Evolutionary conservation across 2,888 invertebrate species (phyloP).

Genomic region (Fabriciana adippe): DNA sequence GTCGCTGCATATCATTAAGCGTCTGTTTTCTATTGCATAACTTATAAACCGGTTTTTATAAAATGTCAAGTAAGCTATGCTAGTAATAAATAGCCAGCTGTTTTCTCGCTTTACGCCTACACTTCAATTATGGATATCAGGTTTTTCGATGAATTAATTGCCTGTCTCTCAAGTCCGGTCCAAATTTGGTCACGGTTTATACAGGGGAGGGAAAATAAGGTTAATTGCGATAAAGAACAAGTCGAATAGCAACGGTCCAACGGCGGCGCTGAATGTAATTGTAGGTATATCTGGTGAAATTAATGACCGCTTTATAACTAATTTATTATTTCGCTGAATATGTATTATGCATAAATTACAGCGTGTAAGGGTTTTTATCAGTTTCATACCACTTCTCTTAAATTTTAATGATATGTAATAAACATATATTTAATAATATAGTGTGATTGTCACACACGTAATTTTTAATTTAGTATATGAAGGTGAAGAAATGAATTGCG

Average conservation of each 20-base stretch:
- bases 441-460: neutral
- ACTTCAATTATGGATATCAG: conserved; percentile 56
- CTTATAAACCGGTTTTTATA: conserved; percentile 68
- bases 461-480: neutral
- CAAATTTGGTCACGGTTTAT: conserved; percentile 52
- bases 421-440: too few relatives aligned
- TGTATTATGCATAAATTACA: neutral
- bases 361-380: neutral
- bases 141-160: conserved; percentile 60
- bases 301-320: conserved; percentile 19
- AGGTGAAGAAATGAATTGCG: conserved; percentile 45
- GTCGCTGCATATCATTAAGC: conserved; percentile 57
- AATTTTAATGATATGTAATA: too few relatives aligned
- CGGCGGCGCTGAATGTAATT: conserved; percentile 6
- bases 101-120: conserved; percentile 57
- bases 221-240: conserved; percentile 43
- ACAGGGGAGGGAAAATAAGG: conserved; percentile 50
- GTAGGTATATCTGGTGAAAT: conserved; percentile 14
- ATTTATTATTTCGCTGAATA: conserved; percentile 19
- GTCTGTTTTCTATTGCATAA: conserved; percentile 74
- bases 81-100: conserved; percentile 63
- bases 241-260: conserved; percentile 20
- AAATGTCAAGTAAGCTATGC: conserved; percentile 67
- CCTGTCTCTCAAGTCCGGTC: conserved; percentile 50
- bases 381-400: too few relatives aligned